These are phyloP conservation scores for Acromyrmex heyeri DNA, from an alignment of 1,140 invertebrate species.

Conservation along the genomic window DNA sequence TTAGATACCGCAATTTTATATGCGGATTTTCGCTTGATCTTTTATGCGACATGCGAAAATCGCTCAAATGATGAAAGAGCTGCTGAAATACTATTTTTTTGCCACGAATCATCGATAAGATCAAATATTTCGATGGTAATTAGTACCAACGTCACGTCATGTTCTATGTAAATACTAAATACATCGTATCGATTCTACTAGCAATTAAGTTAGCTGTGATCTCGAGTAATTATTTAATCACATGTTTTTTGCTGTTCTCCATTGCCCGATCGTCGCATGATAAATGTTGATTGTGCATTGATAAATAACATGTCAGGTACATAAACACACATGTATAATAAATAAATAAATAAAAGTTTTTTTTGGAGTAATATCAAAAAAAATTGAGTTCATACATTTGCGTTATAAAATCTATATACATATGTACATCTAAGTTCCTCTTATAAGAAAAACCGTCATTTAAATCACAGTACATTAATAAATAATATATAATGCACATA, in stretches of 20 bases:
- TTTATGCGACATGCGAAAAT: constrained; percentile 45
- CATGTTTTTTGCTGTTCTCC: constrained; percentile 19
- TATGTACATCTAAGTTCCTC: no score
- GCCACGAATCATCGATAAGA: neutral
- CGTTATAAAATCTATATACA: no score
- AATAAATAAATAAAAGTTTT: no score
- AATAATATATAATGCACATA: no score
- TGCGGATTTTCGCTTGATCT: constrained; percentile 21
- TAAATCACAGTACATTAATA: no score
- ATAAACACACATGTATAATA: no score
- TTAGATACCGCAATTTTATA: constrained; percentile 56
- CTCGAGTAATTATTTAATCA: constrained; percentile 57
- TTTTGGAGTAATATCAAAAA: no score
- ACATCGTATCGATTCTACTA: neutral
- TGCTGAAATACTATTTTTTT: neutral
- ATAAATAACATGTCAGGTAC: neutral
- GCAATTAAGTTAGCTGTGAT: constrained; percentile 19
- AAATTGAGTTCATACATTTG: no score
- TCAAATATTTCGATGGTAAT: constrained; percentile 17
- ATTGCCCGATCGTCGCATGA: neutral
- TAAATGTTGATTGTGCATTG: neutral
- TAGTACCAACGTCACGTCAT: no score
- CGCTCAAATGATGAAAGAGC: constrained; percentile 38
- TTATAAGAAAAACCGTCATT: no score
- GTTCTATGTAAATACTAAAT: constrained; percentile 23